Evolutionary conservation across 2,888 invertebrate genomes (phyloP), one percentile per base, ranked within the genome.

Genomic region (Clanis bilineata): DNA sequence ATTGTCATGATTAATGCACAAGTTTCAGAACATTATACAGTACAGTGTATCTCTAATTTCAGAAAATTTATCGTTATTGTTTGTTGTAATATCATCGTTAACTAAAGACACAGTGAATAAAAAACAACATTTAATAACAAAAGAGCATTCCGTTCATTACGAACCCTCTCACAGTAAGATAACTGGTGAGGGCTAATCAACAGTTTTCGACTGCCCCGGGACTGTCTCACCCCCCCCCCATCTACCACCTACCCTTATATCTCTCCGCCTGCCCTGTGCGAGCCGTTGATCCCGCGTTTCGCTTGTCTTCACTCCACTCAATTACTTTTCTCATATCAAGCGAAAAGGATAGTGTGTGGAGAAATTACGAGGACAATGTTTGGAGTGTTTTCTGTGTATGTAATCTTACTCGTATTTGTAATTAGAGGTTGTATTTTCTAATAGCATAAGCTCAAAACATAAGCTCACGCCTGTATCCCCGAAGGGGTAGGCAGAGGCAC

Each of bases 281-380:
- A 47, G 28, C 28, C 18, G 51, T 51, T 51, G 51, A 51, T 51
- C 28, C 28, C 51, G 47, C 28, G 51, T 28, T 51, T 51, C 51
- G 28, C 47, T 28, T 47, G 47, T 47, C 47, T 47, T 47, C 47
- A 51, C 51, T 51, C 18, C 18, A 51, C 51, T 51, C 51, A 51
- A 51, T 51, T 51, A 51, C 51, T 51, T 51, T 51, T 51, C 51
- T 51, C 32, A 51, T 51, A 28, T 51, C 28, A 23, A 23, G 47
- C 18, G 51, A 18, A 51, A 15, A 18, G 25, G 15, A 22, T 44
- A 22, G 51, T 18, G 15, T 41, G 41, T 18, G 6, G 41, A 18
- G 18, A 41, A 18, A 7, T 7, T 15, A 41, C 41, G 18, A 36
- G 36, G 15, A 28, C 51, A 51, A 28, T 32, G 15, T 28, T 15